These are phyloP conservation scores for Acanthis flammea DNA, from an alignment of 2,797 vertebrate species.

Conservation along the genomic window DNA sequence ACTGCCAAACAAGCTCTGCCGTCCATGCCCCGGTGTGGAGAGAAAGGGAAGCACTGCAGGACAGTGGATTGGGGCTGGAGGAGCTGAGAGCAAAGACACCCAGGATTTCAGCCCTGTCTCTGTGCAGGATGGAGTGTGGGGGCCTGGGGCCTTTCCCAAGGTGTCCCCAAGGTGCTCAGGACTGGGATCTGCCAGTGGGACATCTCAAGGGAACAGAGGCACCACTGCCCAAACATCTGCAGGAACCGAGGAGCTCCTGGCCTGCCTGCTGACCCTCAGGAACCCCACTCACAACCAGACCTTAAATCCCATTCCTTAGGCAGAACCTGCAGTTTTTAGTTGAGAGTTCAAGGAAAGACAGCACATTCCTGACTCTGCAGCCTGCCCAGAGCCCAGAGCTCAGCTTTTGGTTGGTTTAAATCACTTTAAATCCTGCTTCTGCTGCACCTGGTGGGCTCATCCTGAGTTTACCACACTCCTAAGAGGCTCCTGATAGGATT, in stretches of 20 bases:
- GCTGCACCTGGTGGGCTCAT: neutral
- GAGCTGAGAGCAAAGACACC: rapidly evolving
- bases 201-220: neutral
- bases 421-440: neutral
- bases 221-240: rapidly evolving
- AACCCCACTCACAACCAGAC: rapidly evolving
- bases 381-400: rapidly evolving
- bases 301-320: neutral
- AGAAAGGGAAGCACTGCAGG: neutral
- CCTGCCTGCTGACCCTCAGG: neutral
- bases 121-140: neutral
- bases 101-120: neutral
- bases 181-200: rapidly evolving
- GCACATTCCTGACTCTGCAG: neutral
- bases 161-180: rapidly evolving
- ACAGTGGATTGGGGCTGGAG: neutral
- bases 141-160: neutral
- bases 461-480: neutral
- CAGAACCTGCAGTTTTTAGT: neutral
- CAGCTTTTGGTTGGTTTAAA: rapidly evolving
- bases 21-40: rapidly evolving
- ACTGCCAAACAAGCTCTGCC: neutral
- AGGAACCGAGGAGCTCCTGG: neutral
- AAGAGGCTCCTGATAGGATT: neutral
- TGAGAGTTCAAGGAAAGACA: neutral